phyloP scores from a whole-genome alignment of 2,888 invertebrate species.

The Idaea biselata region DNA sequence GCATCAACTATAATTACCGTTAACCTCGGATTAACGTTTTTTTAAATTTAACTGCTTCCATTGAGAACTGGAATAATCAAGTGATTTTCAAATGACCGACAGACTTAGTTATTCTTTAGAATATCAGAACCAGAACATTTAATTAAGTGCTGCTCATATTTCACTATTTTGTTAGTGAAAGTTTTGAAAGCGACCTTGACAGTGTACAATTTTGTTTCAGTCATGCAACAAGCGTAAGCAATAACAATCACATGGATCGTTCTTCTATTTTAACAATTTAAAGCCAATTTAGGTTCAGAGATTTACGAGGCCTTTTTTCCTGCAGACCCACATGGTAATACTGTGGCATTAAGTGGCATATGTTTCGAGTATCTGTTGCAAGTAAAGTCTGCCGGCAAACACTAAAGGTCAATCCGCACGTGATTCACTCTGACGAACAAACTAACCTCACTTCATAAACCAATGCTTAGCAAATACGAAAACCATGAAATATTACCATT shows the following conservation, averaged over 20 bases:
- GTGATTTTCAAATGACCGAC: not conserved
- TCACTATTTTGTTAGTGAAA: not conserved
- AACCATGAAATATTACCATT: not conserved
- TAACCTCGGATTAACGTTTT: slow-evolving; percentile 30
- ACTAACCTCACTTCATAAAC: not conserved
- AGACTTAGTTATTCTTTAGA: not conserved
- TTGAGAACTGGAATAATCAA: not conserved
- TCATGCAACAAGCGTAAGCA: not conserved
- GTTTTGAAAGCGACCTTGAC: not conserved
- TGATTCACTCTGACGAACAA: not conserved
- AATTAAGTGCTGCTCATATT: not conserved
- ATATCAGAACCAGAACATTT: not conserved
- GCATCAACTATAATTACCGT: slow-evolving; percentile 35
- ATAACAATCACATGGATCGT: not conserved
- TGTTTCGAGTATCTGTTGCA: not conserved
- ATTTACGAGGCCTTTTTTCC: not conserved
- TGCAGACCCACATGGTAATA: not conserved
- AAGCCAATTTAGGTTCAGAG: no score
- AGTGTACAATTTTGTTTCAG: not conserved
- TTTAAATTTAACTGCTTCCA: not conserved
- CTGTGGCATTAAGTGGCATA: not conserved
- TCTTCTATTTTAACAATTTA: not conserved
- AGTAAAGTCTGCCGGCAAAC: not conserved
- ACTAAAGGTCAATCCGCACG: not conserved
- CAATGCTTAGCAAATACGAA: not conserved